Base-by-base conservation (phyloP, 1,140 invertebrate species). In the Pseudomyrmex gracilis region DNA sequence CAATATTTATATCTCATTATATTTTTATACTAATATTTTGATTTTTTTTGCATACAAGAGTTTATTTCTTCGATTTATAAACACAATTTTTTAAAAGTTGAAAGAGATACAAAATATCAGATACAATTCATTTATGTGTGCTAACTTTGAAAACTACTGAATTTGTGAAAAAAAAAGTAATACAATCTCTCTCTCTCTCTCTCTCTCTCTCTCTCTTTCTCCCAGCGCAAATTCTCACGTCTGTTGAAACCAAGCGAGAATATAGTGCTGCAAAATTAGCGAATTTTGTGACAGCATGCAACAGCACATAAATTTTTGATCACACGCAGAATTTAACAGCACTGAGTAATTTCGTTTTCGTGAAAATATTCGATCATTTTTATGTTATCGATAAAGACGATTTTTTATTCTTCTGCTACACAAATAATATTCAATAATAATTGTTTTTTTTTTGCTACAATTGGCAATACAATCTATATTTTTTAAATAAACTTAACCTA, bases 231-330 rank as follows among this genome's bases (percentile, higher is more conserved):
- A 77, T 77, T 77, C 64, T 55, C 74, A 45, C 73, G 45, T 49
- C 24, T 45, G 58, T n/a, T 45, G 17, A 55, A 77, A 45, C 4
- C 24, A 20, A 17, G 74, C 63, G 74, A 68, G 74, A 77, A 68
- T 77, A 77, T 77, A 68, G 67, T 77, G 63, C 74, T 77, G 63
- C 49, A 77, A 77, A 34, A 77, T 77, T 77, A 77, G 49, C 74
- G 63, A 77, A 77, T 77, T 77, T 49, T 49, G 63, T 63, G 51
- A 77, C 74, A 67, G 67, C 66, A 77, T 77, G 74, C 74, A 51
- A 68, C 49, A 49, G 49, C 17, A 20, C 49, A 77, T 77, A 63
- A 77, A 77, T 77, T 67, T 77, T 77, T 77, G n/a, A 77, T 77
- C 74, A 67, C 24, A 68, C 34, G 63, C 63, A 34, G 74, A 63